A percentile compares a stretch with the other conserved stretches of the same genome.
Evolutionary conservation across 64 coral and sea anemone species (phyloP).

Genomic region (Montipora capricornis): DNA sequence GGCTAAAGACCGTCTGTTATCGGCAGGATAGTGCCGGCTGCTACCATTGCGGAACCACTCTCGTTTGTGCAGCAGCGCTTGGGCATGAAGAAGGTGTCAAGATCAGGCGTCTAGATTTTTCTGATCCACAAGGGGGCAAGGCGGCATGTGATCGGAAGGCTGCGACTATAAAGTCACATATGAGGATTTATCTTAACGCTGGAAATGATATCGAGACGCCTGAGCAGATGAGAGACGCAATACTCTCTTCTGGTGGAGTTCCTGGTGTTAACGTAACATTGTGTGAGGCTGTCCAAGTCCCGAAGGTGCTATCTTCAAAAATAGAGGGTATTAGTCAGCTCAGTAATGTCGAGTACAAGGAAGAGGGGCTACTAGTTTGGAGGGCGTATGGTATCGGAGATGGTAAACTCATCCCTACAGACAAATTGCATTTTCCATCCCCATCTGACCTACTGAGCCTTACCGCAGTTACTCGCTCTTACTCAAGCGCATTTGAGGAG

Average conservation of each 20-base stretch:
- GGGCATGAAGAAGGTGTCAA: conserved; percentile 47
- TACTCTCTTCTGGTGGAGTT: background rate
- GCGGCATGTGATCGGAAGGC: conserved; percentile 50
- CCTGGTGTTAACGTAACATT: conserved; percentile 61
- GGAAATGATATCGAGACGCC: conserved; percentile 44
- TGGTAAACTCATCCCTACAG: no score
- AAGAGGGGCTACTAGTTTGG: no score
- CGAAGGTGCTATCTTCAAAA: no score
- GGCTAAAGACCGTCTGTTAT: background rate
- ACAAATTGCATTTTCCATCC: no score
- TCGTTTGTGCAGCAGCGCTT: conserved; percentile 34
- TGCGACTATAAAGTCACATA: conserved; percentile 58
- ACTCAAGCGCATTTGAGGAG: no score
- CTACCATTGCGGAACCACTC: conserved; percentile 42
- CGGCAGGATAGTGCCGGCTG: background rate
- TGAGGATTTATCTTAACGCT: conserved; percentile 38
- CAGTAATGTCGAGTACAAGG: no score
- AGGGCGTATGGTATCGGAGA: no score
- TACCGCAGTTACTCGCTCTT: no score
- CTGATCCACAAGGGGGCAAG: conserved; percentile 66
- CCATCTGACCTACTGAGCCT: no score
- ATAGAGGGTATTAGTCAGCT: no score
- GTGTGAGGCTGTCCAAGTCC: conserved; percentile 35
- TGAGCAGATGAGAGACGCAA: conserved; percentile 41
- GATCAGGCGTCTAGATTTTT: conserved; percentile 60